Base-by-base conservation (phyloP, 2,113 vertebrate genomes). In the Rhinichthys klamathensis region DNA sequence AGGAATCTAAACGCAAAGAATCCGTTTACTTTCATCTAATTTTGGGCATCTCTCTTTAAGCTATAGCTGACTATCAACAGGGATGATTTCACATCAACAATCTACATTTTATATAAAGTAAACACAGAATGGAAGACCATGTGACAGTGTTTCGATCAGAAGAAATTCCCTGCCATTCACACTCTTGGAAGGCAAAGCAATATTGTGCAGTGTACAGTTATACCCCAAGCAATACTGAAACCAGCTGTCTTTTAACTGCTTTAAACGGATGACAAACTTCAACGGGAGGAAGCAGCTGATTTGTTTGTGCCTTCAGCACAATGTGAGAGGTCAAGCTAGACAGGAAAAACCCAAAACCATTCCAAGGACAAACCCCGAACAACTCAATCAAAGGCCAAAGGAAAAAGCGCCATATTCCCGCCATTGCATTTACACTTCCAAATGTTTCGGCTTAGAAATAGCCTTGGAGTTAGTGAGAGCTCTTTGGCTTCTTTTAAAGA, bases 311-410 rank as follows among this genome's bases (percentile, higher is more conserved):
- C 58, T 27, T 51, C 77, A 46, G 85, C 72, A 92, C 88, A 78
- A 84, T 92, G 83, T 27, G 88, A 82, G 84, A 91, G 88, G 76
- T 84, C 83, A 89, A 91, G 91, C 90, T 91, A 93, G 90, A 95
- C 91, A 95, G 95, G 94, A 96, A 95, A 91, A 82, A 72, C 88
- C 65, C 82, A 77, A 38, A 79, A 81, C 82, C 79, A 81, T 92
- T 95, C 94, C 91, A 93, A 89, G 94, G 91, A 93, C 91, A 70
- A 90, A 85, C 87, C 90, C 87, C 89, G 92, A 92, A 93, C 92
- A 94, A 95, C 91, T 93, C 88, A 92, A 93, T 90, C 88, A 92
- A 91, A 27, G n/a, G 23, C 7, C 35, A 84, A 74, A 32, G 49
- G 49, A 32, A 41, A 81, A 25, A 69, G 61, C 1, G 0, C 23